Conservation (phyloP, 1,140 invertebrate genomes). For the Cheumatopsyche charites region DNA sequence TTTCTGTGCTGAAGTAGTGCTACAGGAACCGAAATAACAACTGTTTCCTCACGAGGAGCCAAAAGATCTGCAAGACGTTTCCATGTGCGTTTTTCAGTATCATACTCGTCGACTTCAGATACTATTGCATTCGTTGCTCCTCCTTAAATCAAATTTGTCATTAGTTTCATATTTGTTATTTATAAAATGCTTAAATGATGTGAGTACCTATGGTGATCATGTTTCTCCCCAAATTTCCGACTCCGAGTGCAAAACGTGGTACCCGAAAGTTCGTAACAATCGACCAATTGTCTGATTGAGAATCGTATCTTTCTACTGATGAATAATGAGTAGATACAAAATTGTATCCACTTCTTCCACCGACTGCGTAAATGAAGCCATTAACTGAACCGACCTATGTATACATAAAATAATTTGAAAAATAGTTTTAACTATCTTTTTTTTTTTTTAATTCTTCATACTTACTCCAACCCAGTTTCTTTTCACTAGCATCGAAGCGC, state of each 20-base stretch:
- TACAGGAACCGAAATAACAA: neutral
- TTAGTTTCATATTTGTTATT: neutral
- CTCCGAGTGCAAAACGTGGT: neutral
- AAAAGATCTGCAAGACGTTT: neutral
- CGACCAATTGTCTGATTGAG: neutral
- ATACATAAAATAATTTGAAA: neutral
- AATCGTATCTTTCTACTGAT: slow-evolving; percentile 2
- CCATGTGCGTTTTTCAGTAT: neutral
- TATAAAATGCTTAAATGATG: neutral
- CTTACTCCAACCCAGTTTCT: slow-evolving; percentile 15
- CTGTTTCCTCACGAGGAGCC: neutral
- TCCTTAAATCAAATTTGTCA: neutral
- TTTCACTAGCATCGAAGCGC: slow-evolving; percentile 3
- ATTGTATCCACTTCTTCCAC: slow-evolving; percentile 8
- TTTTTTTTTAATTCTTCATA: neutral
- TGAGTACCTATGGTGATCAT: neutral
- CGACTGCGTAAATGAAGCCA: neutral
- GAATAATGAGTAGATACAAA: neutral
- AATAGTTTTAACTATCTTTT: too few relatives aligned
- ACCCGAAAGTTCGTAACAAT: neutral
- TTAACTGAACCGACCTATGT: neutral
- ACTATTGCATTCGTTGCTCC: neutral
- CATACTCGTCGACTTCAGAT: neutral
- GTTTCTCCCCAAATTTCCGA: neutral
- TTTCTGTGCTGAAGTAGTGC: too few relatives aligned